Base-by-base conservation (phyloP, 2,888 invertebrate genomes). In the Furcula furcula region DNA sequence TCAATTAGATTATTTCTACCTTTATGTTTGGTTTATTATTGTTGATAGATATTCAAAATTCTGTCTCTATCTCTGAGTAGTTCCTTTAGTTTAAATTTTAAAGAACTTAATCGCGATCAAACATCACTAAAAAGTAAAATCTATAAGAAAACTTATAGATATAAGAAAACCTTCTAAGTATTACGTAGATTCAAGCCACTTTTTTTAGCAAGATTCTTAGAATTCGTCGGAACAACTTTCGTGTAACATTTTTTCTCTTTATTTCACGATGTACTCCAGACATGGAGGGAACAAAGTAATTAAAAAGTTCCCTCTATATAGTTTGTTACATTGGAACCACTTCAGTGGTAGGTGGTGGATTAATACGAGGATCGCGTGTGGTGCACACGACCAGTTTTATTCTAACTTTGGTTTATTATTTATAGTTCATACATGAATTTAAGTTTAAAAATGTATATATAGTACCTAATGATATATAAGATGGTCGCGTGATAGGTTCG, bases 241-340 rank as follows among this genome's bases (percentile, higher is more conserved):
- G 46, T 47, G 31, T 38, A 44, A 40, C 47, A 40, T 40, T 55
- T 59, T 60, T 65, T 62, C 59, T 49, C 53, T 57, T 62, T 55
- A 55, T 56, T 56, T 57, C 41, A 42, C 55, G 36, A 52, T 52
- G 52, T 18, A 11, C 46, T 45, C 47, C 62, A 70, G 64, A 65
- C 69, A 57, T 55, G 56, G 51, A 47, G 58, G 65, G 67, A 67
- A 67, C 65, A 65, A 71, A 71, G 71, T 73, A 75, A 75, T 75
- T 75, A 75, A 75, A 71, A 73, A 73, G 64, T 73, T 72, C 57
- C 47, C 54, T 60, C 41, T 55, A 49, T 61, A 63, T 28, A 28
- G 28, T 28, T 28, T 18, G 71, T 65, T 63, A 58, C 16, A 28
- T 11, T 28, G 57, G 62, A 50, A 57, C 61, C 57, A 57, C 60